Evolutionary conservation across 2,888 invertebrate genomes (phyloP), one percentile per base, ranked within the genome.

Genomic region (Himalopsyche kuldschensis): DNA sequence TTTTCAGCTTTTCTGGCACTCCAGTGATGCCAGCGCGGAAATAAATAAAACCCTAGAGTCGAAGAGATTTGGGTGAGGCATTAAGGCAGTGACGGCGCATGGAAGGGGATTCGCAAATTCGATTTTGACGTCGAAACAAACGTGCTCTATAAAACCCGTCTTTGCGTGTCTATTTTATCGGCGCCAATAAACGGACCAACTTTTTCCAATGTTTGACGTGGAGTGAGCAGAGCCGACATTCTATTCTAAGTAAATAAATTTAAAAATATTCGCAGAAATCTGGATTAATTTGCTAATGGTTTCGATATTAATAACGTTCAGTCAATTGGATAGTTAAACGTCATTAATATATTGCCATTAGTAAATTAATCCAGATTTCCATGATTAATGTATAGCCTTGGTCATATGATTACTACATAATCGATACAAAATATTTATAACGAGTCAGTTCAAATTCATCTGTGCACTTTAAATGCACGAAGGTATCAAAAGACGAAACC

Each of bases 91-190:
- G 48, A 76, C 31, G 75, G 77, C 46, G 32, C 30, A 69, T 35
- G 81, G 79, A 69, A 20, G 75, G 24, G 80, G 80, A 31, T 84
- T 79, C 69, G 84, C 82, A 85, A 84, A 85, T 84, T 85, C 85
- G 84, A 85, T 85, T 85, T 85, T 85, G 82, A 82, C 82, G 78
- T 79, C 78, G 81, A 85, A 85, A 85, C 84, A 85, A 85, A 85
- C 84, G 85, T 84, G 81, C 69, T 81, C 85, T 79, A 85, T 85
- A 85, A 85, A 69, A 85, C 79, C 82, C 84, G 78, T 82, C 84
- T 46, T 81, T 82, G 63, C 82, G 76, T 83, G 85, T 84, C 84
- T 85, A 83, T 83, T 85, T 85, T 85, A 85, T 85, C 82, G 85
- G 63, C 84, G 77, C 84, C 84, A 82, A 84, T 85, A 85, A 85